A percentile compares a stretch with the other conserved stretches of the same genome.
phyloP scores from a whole-genome alignment of 2,113 vertebrate species.

The Engraulis encrasicolus region DNA sequence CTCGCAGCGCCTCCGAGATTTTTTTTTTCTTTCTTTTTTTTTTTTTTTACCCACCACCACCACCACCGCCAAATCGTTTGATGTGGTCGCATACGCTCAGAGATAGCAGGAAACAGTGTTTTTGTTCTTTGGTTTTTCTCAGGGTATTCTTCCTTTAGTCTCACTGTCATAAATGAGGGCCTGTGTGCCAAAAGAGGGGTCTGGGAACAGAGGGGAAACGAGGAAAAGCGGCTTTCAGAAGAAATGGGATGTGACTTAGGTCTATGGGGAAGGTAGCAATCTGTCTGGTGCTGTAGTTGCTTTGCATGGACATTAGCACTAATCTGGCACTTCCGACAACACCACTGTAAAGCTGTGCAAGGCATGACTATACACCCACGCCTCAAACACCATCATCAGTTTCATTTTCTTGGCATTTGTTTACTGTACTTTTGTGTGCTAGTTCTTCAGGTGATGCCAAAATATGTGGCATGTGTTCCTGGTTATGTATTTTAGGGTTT shows the following conservation, averaged over 20 bases:
- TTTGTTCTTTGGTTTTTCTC: slow-evolving; percentile 20
- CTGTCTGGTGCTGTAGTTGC: slow-evolving; percentile 21
- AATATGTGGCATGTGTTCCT: too few relatives aligned
- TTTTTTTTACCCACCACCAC: too few relatives aligned
- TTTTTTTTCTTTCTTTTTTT: too few relatives aligned
- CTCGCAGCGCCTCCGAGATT: background rate
- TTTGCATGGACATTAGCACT: slow-evolving; percentile 16
- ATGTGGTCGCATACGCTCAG: slow-evolving; percentile 32
- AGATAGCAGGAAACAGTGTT: slow-evolving; percentile 29
- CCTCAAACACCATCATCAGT: slow-evolving; percentile 17
- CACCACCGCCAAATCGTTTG: background rate
- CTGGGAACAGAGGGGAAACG: slow-evolving; percentile 16
- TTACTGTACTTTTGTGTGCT: too few relatives aligned
- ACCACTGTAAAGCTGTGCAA: slow-evolving; percentile 29
- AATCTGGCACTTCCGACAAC: slow-evolving; percentile 33
- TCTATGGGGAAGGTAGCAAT: slow-evolving; percentile 29
- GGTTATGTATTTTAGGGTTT: too few relatives aligned
- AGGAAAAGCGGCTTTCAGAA: slow-evolving; percentile 27
- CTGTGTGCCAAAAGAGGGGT: slow-evolving; percentile 22
- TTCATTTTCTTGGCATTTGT: background rate
- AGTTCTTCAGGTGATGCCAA: too few relatives aligned
- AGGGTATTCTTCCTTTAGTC: slow-evolving; percentile 39
- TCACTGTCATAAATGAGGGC: slow-evolving; percentile 20
- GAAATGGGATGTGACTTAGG: slow-evolving; percentile 27
- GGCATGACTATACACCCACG: slow-evolving; percentile 27